phyloP scores from a whole-genome alignment of 2,888 invertebrate species.

The Girardia tigrina region DNA sequence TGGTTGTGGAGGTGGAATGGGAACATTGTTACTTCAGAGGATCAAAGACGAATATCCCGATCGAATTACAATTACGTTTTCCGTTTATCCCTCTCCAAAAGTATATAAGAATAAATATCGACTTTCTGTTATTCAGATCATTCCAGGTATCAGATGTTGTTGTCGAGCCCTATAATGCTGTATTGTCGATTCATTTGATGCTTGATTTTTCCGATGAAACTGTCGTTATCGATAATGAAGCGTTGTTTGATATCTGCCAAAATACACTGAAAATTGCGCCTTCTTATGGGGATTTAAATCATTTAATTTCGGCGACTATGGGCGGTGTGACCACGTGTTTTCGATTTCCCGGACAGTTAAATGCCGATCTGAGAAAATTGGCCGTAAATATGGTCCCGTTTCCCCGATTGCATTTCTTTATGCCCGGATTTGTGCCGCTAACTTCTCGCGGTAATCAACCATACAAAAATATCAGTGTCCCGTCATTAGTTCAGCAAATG shows the following conservation, averaged over 20 bases:
- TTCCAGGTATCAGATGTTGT: conserved; percentile 66
- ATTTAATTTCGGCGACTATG: conserved; percentile 15
- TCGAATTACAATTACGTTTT: conserved; percentile 83
- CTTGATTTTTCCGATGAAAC: conserved; percentile 79
- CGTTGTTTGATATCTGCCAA: conserved; percentile 75
- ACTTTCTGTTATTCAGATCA: no score
- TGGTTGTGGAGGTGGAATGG: conserved; percentile 32
- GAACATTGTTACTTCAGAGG: conserved; percentile 3
- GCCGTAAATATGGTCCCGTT: conserved; percentile 34
- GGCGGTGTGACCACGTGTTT: conserved; percentile 31
- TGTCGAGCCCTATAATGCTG: conserved; percentile 66
- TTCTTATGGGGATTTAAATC: conserved; percentile 55
- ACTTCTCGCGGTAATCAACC: not conserved
- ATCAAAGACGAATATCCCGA: conserved; percentile 38
- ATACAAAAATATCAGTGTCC: conserved; percentile 2
- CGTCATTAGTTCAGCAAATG: conserved; percentile 27
- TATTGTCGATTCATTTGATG: conserved; percentile 69
- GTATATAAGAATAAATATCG: no score
- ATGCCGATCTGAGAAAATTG: conserved; percentile 33
- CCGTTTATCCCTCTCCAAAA: conserved; percentile 74
- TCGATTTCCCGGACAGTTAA: conserved; percentile 34
- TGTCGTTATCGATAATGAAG: conserved; percentile 75
- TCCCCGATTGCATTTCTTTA: conserved; percentile 33
- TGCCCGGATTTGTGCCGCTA: conserved; percentile 30
- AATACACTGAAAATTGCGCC: conserved; percentile 70